Percentiles rank a stretch among this genome's conserved stretches.
Conservation (phyloP, 2,797 vertebrate genomes). For the Taeniopygia guttata region DNA sequence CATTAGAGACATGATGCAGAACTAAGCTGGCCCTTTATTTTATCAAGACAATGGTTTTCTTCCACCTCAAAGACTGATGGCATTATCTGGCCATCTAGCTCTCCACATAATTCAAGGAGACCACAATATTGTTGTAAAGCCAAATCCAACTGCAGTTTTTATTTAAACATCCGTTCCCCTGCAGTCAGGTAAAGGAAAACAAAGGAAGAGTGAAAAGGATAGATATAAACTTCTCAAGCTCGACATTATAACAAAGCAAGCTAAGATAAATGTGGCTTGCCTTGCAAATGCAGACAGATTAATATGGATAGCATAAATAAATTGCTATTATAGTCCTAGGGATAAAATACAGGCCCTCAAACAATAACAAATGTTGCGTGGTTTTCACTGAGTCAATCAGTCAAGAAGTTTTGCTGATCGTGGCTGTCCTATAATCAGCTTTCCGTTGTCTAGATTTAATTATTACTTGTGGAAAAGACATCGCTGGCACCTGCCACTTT, state of each 20-base stretch:
- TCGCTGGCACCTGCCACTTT: background rate
- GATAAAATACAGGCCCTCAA: background rate
- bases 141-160: background rate
- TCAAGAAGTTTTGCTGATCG: constrained; percentile 20
- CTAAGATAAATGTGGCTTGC: background rate
- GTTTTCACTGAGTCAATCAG: background rate
- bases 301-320: background rate
- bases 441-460: constrained; percentile 2
- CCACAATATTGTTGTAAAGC: background rate
- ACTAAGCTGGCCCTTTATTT: background rate
- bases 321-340: background rate
- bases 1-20: fast-evolving
- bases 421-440: background rate
- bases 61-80: background rate
- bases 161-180: background rate
- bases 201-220: constrained; percentile 1
- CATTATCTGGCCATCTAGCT: background rate
- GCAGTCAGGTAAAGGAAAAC: constrained; percentile 1
- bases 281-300: background rate
- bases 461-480: background rate
- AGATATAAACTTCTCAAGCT: background rate
- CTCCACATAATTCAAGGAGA: background rate
- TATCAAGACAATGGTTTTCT: background rate
- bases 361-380: background rate
- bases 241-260: background rate